A percentile compares a stretch with the other conserved stretches of the same genome.
Evolutionary conservation across 2,888 invertebrate species (phyloP).

Genomic region (Platypus cylindrus): DNA sequence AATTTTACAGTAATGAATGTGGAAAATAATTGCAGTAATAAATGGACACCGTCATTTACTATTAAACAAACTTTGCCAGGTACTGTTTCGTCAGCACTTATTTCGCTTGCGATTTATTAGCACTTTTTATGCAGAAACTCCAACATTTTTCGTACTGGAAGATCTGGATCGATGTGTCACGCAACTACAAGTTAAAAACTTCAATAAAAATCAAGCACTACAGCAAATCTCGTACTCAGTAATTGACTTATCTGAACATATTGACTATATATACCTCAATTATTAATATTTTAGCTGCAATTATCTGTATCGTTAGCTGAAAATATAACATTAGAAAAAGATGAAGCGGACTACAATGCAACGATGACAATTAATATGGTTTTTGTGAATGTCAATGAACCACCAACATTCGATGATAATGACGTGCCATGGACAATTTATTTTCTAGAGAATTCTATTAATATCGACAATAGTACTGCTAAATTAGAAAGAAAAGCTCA

Average conservation of each 20-base stretch:
- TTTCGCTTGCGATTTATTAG: background rate
- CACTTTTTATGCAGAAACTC: too few relatives aligned
- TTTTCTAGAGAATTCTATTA: slow-evolving; percentile 7
- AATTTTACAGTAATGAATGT: slow-evolving; percentile 41
- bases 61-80: slow-evolving; percentile 19
- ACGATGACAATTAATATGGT: slow-evolving; percentile 11
- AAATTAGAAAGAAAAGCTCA: slow-evolving; percentile 5
- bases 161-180: slow-evolving; percentile 11
- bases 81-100: background rate
- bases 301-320: slow-evolving; percentile 15
- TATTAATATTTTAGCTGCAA: slow-evolving; percentile 12
- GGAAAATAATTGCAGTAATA: slow-evolving; percentile 37
- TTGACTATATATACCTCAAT: slow-evolving; percentile 3
- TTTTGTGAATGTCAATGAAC: slow-evolving; percentile 15
- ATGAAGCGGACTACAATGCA: slow-evolving; percentile 12
- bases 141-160: slow-evolving; percentile 8
- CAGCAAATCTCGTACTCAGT: slow-evolving; percentile 1
- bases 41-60: slow-evolving; percentile 41
- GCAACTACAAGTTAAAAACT: slow-evolving; percentile 19
- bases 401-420: slow-evolving; percentile 15
- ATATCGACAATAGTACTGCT: background rate
- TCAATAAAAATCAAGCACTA: slow-evolving; percentile 10
- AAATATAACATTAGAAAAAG: slow-evolving; percentile 3
- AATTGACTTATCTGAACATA: background rate
- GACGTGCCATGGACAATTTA: slow-evolving; percentile 9